Percentiles rank a stretch among this genome's conserved stretches.
Conservation (phyloP, 2,113 vertebrate genomes). For the Etheostoma cragini region DNA sequence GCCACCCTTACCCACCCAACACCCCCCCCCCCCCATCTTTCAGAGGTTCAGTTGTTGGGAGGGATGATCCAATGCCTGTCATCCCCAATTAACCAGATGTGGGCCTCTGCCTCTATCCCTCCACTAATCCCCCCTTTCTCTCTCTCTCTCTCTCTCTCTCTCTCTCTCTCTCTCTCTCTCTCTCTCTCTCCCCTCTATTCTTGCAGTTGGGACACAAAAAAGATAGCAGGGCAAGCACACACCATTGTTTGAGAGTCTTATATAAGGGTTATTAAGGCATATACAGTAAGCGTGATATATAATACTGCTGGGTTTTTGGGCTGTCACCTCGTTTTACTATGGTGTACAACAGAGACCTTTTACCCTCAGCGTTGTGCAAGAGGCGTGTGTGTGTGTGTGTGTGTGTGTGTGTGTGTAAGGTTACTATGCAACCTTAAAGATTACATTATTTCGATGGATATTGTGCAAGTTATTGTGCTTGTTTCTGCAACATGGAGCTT, state of each 20-base stretch:
- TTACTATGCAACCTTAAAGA: neutral
- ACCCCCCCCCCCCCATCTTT: slow-evolving; percentile 11
- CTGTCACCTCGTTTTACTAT: slow-evolving; percentile 1
- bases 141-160: slow-evolving; percentile 39
- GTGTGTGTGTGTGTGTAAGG: neutral
- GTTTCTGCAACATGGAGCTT: neutral
- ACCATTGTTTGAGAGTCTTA: slow-evolving; percentile 43
- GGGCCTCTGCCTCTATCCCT: slow-evolving; percentile 56
- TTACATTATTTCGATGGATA: neutral
- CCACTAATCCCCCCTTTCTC: slow-evolving; percentile 53
- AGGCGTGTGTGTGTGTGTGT: neutral
- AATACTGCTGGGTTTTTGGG: slow-evolving; percentile 2
- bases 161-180: slow-evolving; percentile 39
- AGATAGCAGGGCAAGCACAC: neutral
- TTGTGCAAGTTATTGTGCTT: neutral
- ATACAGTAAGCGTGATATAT: slow-evolving; percentile 16
- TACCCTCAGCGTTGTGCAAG: neutral
- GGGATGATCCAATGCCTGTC: slow-evolving; percentile 73
- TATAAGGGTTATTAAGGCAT: slow-evolving; percentile 33
- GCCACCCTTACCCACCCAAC: neutral
- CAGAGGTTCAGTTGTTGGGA: slow-evolving; percentile 62
- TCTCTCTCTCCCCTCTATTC: slow-evolving; percentile 36
- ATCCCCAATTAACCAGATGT: slow-evolving; percentile 77
- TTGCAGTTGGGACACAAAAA: slow-evolving; percentile 47
- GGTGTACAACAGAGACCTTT: neutral